phyloP scores from a whole-genome alignment of 2,888 invertebrate species.

The Apotomis capreana region DNA sequence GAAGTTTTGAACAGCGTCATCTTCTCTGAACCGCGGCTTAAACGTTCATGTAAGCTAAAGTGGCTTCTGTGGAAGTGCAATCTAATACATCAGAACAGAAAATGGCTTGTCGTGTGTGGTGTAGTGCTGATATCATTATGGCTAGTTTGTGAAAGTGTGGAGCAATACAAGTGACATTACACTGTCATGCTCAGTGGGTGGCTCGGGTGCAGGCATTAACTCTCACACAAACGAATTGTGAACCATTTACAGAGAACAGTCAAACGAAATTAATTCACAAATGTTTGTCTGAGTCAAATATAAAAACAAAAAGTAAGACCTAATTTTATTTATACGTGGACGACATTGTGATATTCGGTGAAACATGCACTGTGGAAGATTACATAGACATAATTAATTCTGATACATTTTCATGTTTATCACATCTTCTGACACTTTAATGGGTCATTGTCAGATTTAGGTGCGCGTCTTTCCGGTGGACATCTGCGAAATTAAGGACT shows the following conservation, averaged over 20 bases:
- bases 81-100: conserved; percentile 40
- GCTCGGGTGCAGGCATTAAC: conserved; percentile 77
- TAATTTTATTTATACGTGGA: conserved; percentile 60
- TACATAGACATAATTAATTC: conserved; percentile 38
- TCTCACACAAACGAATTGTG: conserved; percentile 65
- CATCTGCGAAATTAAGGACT: too few species aligned
- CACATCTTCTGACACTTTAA: conserved; percentile 15
- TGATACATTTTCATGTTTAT: conserved; percentile 14
- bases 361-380: conserved; percentile 78
- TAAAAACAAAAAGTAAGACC: conserved; percentile 64
- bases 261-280: conserved; percentile 25
- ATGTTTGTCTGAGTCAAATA: conserved; percentile 67
- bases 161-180: conserved; percentile 57
- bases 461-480: too few species aligned
- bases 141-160: conserved; percentile 48
- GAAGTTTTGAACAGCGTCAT: neutral
- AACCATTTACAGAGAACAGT: conserved; percentile 15
- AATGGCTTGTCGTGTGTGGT: conserved; percentile 41
- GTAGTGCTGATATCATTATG: conserved; percentile 49
- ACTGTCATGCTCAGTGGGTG: conserved; percentile 76
- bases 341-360: conserved; percentile 74
- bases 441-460: too few species aligned
- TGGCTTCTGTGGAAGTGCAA: conserved; percentile 36
- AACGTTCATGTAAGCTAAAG: neutral
- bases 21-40: neutral